phyloP scores from a whole-genome alignment of 2,797 vertebrate genomes.

The Tympanoctomys barrerae region DNA sequence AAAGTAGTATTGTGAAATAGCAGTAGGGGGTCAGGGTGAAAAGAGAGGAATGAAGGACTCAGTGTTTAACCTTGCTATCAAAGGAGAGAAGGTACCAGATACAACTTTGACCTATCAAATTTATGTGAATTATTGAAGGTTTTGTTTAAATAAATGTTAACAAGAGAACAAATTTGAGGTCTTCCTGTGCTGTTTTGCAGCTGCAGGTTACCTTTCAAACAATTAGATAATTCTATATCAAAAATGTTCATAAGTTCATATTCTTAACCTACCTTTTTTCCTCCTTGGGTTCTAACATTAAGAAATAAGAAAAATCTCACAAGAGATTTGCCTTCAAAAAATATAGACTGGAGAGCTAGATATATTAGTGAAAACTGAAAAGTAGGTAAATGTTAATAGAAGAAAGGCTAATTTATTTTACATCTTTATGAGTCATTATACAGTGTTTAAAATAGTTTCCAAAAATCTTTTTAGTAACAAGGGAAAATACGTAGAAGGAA shows the following conservation, averaged over 20 bases:
- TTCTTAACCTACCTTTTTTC: neutral
- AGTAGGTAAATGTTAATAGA: slow-evolving; percentile 15
- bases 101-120: neutral
- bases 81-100: neutral
- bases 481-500: neutral
- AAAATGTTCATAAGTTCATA: slow-evolving; percentile 7
- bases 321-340: neutral
- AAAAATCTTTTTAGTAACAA: slow-evolving; percentile 51
- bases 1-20: slow-evolving; percentile 17
- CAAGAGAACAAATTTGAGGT: slow-evolving; percentile 16
- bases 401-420: slow-evolving; percentile 37
- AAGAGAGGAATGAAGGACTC: neutral
- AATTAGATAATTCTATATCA: neutral
- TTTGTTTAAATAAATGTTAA: neutral
- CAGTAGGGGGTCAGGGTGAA: neutral
- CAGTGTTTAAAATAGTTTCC: slow-evolving; percentile 19
- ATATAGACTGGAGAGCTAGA: neutral
- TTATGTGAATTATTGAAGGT: neutral
- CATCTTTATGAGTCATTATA: slow-evolving; percentile 19
- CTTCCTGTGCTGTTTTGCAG: neutral
- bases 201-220: slow-evolving; percentile 15
- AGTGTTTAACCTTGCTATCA: neutral
- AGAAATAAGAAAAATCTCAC: neutral
- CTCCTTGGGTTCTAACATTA: neutral
- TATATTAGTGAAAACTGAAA: slow-evolving; percentile 47